Conservation (phyloP, 2,888 invertebrate species). For the Tillus elongatus region DNA sequence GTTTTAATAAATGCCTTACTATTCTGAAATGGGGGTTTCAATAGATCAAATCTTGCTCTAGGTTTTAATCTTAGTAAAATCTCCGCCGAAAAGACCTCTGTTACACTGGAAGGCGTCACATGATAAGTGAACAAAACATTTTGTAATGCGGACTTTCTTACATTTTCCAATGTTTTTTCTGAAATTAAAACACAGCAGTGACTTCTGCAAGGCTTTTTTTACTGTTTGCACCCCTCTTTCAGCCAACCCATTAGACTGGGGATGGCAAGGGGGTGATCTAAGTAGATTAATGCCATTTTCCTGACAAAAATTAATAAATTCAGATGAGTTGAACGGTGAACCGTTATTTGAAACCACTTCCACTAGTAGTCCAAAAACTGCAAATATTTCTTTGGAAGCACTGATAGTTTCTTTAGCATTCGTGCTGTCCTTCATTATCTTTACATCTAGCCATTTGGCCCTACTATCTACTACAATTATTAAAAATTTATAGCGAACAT, state of each 20-base stretch:
- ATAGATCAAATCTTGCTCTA: too few relatives aligned
- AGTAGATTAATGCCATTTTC: constrained; percentile 22
- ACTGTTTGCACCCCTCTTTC: constrained; percentile 22
- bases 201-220: constrained; percentile 20
- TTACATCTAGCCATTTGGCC: constrained; percentile 23
- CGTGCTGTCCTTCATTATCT: constrained; percentile 19
- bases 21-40: too few relatives aligned
- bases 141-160: too few relatives aligned
- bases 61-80: too few relatives aligned
- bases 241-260: constrained; percentile 20
- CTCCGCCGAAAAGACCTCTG: too few relatives aligned
- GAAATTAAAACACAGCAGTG: too few relatives aligned
- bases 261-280: constrained; percentile 22
- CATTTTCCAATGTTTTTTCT: too few relatives aligned
- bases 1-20: too few relatives aligned
- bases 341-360: constrained; percentile 23
- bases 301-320: constrained; percentile 21
- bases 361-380: constrained; percentile 19
- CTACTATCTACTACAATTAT: constrained; percentile 19
- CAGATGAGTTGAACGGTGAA: constrained; percentile 20
- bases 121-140: too few relatives aligned
- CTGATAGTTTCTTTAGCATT: constrained; percentile 16
- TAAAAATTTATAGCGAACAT: constrained; percentile 13
- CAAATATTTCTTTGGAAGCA: constrained; percentile 19
- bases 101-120: too few relatives aligned